Conservation (phyloP, 2,797 vertebrate genomes). For the Rallus crepitans region DNA sequence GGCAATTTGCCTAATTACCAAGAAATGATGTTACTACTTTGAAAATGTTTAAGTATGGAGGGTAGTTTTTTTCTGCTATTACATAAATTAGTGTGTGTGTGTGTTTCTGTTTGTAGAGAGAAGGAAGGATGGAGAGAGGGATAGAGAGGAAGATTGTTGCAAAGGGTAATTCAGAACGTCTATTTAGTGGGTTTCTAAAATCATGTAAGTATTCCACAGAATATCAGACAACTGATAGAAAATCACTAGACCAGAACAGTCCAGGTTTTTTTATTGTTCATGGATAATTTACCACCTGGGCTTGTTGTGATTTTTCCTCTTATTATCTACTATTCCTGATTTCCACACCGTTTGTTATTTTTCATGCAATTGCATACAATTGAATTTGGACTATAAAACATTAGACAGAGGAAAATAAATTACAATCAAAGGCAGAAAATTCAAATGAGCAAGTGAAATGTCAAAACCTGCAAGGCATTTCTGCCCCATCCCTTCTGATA, state of each 20-base stretch:
- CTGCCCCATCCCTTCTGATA: neutral
- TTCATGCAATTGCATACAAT: constrained; percentile 60
- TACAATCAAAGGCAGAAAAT: constrained; percentile 43
- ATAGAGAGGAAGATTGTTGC: neutral
- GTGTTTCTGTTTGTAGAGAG: neutral
- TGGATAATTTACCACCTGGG: constrained; percentile 51
- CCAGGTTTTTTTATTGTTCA: constrained; percentile 36
- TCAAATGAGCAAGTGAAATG: neutral
- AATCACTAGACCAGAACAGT: constrained; percentile 24
- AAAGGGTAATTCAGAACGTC: neutral
- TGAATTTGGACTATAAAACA: constrained; percentile 64
- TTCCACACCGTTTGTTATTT: constrained; percentile 47
- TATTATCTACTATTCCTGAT: constrained; percentile 45
- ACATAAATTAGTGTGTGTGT: too few species aligned
- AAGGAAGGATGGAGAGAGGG: neutral
- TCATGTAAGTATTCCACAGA: neutral
- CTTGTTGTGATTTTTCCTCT: constrained; percentile 13
- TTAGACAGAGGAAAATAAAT: constrained; percentile 52
- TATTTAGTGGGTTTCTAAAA: neutral
- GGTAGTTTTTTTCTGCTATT: neutral
- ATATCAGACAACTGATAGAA: neutral
- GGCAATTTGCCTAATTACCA: neutral
- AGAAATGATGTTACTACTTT: neutral
- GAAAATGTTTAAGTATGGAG: neutral
- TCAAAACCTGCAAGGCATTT: neutral